A percentile compares a stretch with the other conserved stretches of the same genome.
Conservation (phyloP, 2,797 vertebrate genomes). For the Somateria mollissima region DNA sequence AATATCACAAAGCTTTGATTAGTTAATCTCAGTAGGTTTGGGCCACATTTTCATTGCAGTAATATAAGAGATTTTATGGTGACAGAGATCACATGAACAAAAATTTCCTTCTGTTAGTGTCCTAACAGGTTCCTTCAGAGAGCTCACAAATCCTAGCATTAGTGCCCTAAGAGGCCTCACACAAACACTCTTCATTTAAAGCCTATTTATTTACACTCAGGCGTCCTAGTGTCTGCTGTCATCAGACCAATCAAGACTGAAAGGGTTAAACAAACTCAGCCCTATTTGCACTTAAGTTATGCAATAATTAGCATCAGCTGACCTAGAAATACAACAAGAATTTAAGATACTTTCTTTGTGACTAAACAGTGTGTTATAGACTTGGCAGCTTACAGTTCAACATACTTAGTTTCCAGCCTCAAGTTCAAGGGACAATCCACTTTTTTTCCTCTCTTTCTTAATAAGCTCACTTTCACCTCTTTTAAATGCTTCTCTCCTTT, state of each 20-base stretch:
- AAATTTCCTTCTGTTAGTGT: not conserved
- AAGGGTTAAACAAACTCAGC: not conserved
- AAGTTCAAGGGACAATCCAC: not conserved
- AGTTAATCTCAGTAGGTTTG: not conserved
- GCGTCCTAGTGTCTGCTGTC: not conserved
- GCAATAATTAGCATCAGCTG: not conserved
- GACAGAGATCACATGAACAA: fast-evolving
- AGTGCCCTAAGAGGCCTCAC: not conserved
- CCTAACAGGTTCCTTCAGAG: not conserved
- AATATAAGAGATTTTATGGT: not conserved
- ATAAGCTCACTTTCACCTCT: not conserved
- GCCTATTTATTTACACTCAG: fast-evolving
- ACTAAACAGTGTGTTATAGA: not conserved
- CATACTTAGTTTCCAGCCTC: not conserved
- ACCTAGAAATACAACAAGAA: not conserved
- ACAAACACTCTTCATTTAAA: not conserved
- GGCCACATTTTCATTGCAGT: not conserved
- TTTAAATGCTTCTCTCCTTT: not conserved
- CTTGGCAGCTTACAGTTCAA: not conserved
- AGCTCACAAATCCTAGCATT: fast-evolving
- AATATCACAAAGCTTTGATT: not conserved
- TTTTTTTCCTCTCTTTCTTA: not conserved
- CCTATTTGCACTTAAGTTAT: fast-evolving
- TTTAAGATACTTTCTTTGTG: not conserved
- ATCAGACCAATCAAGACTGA: not conserved